Conservation (phyloP, 2,113 vertebrate species). For the Epinephelus fuscoguttatus region DNA sequence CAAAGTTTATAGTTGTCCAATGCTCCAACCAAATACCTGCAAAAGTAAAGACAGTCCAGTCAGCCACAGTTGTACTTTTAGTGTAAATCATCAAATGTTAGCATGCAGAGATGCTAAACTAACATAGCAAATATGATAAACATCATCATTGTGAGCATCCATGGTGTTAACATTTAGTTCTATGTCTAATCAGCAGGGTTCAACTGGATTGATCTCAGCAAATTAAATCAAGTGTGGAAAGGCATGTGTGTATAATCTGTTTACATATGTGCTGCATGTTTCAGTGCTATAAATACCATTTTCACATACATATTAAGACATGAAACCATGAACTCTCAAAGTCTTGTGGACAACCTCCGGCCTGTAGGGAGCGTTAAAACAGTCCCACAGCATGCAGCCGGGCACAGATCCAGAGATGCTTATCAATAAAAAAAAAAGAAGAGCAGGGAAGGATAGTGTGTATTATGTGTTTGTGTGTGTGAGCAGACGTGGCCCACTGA, state of each 20-base stretch:
- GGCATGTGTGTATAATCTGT: conserved; percentile 1
- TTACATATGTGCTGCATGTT: background rate
- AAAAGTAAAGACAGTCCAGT: background rate
- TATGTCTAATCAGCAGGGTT: background rate
- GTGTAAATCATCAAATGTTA: background rate
- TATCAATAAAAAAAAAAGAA: background rate
- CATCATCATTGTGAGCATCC: background rate
- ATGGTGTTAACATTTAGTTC: background rate
- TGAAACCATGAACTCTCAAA: background rate
- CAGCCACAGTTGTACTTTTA: background rate
- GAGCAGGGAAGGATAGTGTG: background rate
- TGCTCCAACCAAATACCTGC: background rate
- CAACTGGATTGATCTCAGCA: background rate
- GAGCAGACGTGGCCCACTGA: background rate
- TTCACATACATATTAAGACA: background rate
- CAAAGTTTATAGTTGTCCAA: background rate
- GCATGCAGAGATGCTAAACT: background rate
- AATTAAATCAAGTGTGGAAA: background rate
- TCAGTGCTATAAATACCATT: background rate
- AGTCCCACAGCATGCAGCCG: background rate
- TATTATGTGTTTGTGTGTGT: conserved; percentile 8
- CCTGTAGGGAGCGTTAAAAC: background rate
- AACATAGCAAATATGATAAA: background rate
- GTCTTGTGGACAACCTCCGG: background rate
- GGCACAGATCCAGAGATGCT: conserved; percentile 32